A percentile compares a stretch with the other conserved stretches of the same genome.
These are phyloP conservation scores for Pseudococcus longispinus DNA, from an alignment of 2,888 invertebrate genomes.

Conservation along the genomic window DNA sequence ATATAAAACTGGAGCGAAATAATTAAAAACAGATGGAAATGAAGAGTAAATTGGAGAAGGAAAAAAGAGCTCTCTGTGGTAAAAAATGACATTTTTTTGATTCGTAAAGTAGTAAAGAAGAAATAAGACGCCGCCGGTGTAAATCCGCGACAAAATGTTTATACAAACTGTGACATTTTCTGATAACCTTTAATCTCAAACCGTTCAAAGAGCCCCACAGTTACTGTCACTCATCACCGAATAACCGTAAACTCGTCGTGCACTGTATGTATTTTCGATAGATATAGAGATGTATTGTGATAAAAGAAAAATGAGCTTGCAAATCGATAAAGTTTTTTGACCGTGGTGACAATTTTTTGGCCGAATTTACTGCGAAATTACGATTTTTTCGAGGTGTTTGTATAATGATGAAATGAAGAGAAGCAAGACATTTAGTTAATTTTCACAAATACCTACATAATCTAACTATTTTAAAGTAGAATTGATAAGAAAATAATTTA, in stretches of 20 bases:
- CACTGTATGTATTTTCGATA: not conserved
- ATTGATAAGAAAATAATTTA: no score
- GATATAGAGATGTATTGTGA: not conserved
- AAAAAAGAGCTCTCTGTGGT: not conserved
- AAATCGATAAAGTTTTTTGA: not conserved
- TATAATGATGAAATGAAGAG: no score
- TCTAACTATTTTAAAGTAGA: no score
- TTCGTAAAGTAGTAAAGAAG: not conserved
- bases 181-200: constrained; percentile 26
- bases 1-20: not conserved
- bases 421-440: no score
- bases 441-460: no score
- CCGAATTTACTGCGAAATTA: not conserved
- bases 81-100: constrained; percentile 22
- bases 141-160: constrained; percentile 1
- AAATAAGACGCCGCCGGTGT: not conserved
- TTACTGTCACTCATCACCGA: constrained; percentile 2
- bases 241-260: not conserved
- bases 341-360: not conserved
- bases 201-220: not conserved
- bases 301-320: not conserved
- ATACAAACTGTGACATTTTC: constrained; percentile 5
- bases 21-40: not conserved
- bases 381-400: no score
- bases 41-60: not conserved